Conservation (phyloP, 2,888 invertebrate genomes). For the Tiliacea aurago region DNA sequence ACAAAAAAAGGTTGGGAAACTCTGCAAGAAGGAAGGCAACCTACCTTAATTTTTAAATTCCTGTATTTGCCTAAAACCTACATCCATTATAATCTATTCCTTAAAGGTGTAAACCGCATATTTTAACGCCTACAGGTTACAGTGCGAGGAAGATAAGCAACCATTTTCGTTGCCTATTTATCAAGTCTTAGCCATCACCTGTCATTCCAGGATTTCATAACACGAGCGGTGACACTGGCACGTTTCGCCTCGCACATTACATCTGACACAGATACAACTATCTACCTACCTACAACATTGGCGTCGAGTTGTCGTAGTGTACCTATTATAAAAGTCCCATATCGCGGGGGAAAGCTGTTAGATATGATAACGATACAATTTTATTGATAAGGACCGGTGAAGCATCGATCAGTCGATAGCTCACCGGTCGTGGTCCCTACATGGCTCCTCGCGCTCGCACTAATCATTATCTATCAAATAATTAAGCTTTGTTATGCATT, state of each 20-base stretch:
- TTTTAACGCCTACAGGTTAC: slow-evolving; percentile 14
- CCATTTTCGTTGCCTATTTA: slow-evolving; percentile 33
- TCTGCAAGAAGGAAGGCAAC: neutral
- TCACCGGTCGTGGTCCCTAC: slow-evolving; percentile 77
- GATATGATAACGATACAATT: slow-evolving; percentile 90
- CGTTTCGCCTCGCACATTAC: slow-evolving; percentile 72
- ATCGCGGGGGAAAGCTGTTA: slow-evolving; percentile 88
- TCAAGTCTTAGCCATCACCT: slow-evolving; percentile 73
- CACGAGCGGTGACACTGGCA: slow-evolving; percentile 72
- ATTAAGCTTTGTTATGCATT: slow-evolving; percentile 65
- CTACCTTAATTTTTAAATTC: neutral
- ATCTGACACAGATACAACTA: slow-evolving; percentile 85
- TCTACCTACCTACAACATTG: slow-evolving; percentile 78
- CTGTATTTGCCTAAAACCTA: neutral
- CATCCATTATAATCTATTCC: slow-evolving; percentile 2
- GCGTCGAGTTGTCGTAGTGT: slow-evolving; percentile 74
- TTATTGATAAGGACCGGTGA: slow-evolving; percentile 88
- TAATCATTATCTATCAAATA: slow-evolving; percentile 68
- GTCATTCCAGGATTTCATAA: slow-evolving; percentile 79
- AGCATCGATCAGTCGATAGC: slow-evolving; percentile 89
- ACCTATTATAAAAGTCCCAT: slow-evolving; percentile 86
- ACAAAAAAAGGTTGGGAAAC: too few relatives aligned
- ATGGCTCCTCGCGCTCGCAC: slow-evolving; percentile 67
- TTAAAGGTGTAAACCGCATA: neutral
- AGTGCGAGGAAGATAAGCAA: slow-evolving; percentile 32